These are phyloP conservation scores for Hippocampus kuda DNA, from an alignment of 2,797 vertebrate species.

Conservation along the genomic window DNA sequence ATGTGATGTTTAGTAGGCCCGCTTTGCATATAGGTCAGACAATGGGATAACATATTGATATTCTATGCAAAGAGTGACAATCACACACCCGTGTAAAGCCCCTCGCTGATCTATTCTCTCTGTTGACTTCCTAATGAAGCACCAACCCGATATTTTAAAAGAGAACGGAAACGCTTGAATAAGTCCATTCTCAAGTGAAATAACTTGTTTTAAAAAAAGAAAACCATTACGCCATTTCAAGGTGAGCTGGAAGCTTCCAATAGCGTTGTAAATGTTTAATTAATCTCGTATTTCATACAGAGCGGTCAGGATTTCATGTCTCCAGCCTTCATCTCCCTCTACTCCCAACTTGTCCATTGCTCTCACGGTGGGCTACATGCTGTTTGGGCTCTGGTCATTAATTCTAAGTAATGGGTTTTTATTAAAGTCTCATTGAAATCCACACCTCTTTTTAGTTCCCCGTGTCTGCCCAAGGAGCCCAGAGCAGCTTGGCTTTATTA, in stretches of 20 bases:
- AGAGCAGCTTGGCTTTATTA: slow-evolving; percentile 64
- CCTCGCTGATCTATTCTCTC: slow-evolving; percentile 52
- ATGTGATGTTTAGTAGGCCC: slow-evolving; percentile 12
- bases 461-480: slow-evolving; percentile 50
- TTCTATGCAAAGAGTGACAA: slow-evolving; percentile 33
- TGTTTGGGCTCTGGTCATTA: slow-evolving; percentile 66
- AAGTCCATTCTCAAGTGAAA: slow-evolving; percentile 7
- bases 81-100: slow-evolving; percentile 29
- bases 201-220: slow-evolving; percentile 17
- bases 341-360: slow-evolving; percentile 55
- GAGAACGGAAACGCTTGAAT: slow-evolving; percentile 17
- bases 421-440: slow-evolving; percentile 67
- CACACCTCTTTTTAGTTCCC: slow-evolving; percentile 61
- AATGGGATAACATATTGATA: slow-evolving; percentile 37
- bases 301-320: slow-evolving; percentile 51
- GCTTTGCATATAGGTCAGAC: slow-evolving; percentile 42
- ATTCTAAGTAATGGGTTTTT: slow-evolving; percentile 73
- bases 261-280: slow-evolving; percentile 56
- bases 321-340: slow-evolving; percentile 44
- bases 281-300: slow-evolving; percentile 49
- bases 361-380: slow-evolving; percentile 54
- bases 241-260: slow-evolving; percentile 48
- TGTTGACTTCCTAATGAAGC: slow-evolving; percentile 44
- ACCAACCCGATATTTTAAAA: slow-evolving; percentile 43
- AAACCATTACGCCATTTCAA: slow-evolving; percentile 48